These are phyloP conservation scores for Nesogale talazaci DNA, from an alignment of 2,113 vertebrate genomes.

Conservation along the genomic window DNA sequence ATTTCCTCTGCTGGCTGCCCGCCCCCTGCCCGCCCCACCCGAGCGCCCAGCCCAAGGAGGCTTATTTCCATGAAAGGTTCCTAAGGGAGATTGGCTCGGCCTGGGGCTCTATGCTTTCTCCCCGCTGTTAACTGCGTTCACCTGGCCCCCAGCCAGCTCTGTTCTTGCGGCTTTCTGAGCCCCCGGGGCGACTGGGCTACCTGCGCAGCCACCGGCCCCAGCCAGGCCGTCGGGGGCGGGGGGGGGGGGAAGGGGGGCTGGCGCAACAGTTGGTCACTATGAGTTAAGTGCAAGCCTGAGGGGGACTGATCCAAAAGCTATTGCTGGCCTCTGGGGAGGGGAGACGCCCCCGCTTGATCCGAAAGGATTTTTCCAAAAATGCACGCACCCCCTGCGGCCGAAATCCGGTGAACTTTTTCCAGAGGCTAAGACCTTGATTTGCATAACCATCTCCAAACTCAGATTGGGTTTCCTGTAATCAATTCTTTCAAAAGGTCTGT, in stretches of 20 bases:
- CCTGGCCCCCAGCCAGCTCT: conserved; percentile 63
- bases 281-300: background rate
- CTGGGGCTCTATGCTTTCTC: conserved; percentile 19
- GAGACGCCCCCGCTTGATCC: background rate
- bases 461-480: conserved; percentile 80
- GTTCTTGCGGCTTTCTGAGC: conserved; percentile 21
- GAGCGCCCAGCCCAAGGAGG: conserved; percentile 15
- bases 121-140: conserved; percentile 35
- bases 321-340: background rate
- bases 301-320: background rate
- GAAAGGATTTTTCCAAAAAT: background rate
- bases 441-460: conserved; percentile 82
- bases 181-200: conserved; percentile 53
- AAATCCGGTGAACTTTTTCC: conserved; percentile 68
- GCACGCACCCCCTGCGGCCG: background rate
- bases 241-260: too few species aligned
- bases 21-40: conserved; percentile 58
- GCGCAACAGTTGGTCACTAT: conserved; percentile 66
- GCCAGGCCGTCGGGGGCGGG: background rate
- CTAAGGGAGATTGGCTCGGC: conserved; percentile 55
- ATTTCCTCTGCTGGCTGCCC: conserved; percentile 70
- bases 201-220: background rate
- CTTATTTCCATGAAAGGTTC: conserved; percentile 78
- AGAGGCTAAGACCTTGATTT: conserved; percentile 80
- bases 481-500: conserved; percentile 77